Conservation (phyloP, 2,888 invertebrate genomes). For the Eumacrocentrus americanus region DNA sequence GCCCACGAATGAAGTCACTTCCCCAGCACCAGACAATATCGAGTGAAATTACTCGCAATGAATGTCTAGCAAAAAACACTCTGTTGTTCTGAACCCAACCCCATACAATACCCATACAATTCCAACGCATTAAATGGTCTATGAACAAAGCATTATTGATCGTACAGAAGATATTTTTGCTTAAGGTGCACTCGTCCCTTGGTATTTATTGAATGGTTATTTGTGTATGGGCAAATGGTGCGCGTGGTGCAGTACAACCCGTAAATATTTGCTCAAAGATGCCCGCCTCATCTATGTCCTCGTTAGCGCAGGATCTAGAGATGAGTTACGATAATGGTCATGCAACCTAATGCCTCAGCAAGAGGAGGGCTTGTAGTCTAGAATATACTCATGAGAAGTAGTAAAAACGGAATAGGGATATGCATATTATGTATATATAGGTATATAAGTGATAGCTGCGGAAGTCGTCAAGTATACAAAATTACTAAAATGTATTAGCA, state of each 20-base stretch:
- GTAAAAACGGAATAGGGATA: background rate
- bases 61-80: too few relatives aligned
- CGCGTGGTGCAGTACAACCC: conserved; percentile 14
- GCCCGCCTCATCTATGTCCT: conserved; percentile 2
- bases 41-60: too few relatives aligned
- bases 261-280: conserved; percentile 26
- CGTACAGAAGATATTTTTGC: conserved; percentile 16
- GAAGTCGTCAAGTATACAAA: background rate
- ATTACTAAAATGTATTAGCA: too few relatives aligned
- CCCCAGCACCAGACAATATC: too few relatives aligned
- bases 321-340: background rate
- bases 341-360: background rate
- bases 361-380: background rate
- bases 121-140: conserved; percentile 28
- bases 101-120: conserved; percentile 19
- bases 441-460: background rate
- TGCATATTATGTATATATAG: background rate
- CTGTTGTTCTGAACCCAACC: too few relatives aligned
- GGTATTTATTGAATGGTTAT: conserved; percentile 5
- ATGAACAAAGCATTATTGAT: conserved; percentile 26
- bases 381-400: background rate
- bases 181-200: background rate
- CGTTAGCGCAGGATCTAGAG: conserved; percentile 15
- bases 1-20: too few relatives aligned
- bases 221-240: background rate